These are phyloP conservation scores for Ladona fulva DNA, from an alignment of 1,140 invertebrate species.

Conservation along the genomic window DNA sequence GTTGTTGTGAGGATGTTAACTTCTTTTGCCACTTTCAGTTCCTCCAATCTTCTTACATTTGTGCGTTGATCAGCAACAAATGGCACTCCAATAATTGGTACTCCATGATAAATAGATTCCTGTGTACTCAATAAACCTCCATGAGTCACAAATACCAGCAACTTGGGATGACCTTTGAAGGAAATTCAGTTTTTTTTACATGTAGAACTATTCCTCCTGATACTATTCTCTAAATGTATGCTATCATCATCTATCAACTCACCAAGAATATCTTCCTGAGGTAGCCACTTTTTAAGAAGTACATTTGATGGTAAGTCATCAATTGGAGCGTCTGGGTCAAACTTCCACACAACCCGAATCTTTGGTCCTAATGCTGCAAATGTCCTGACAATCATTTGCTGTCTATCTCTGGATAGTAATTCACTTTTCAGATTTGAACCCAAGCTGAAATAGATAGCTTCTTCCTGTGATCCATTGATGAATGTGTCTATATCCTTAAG, in stretches of 20 bases:
- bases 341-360: constrained; percentile 56
- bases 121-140: constrained; percentile 58
- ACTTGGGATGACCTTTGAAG: constrained; percentile 50
- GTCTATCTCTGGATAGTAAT: constrained; percentile 40
- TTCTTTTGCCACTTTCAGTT: constrained; percentile 35
- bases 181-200: no score
- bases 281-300: constrained; percentile 53
- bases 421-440: constrained; percentile 49
- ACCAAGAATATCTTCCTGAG: constrained; percentile 60
- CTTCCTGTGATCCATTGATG: constrained; percentile 32
- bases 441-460: constrained; percentile 51
- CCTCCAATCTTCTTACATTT: constrained; percentile 41
- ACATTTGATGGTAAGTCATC: constrained; percentile 48
- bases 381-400: constrained; percentile 41
- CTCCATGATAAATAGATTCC: constrained; percentile 58
- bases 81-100: constrained; percentile 60
- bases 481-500: constrained; percentile 26
- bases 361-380: constrained; percentile 40
- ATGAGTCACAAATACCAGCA: constrained; percentile 59
- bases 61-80: constrained; percentile 52
- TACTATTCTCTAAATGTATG: no score
- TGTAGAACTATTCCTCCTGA: no score
- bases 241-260: constrained; percentile 16
- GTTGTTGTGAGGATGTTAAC: constrained; percentile 18
- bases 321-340: constrained; percentile 47